Conservation (phyloP, 64 coral and sea anemone species). For the Pachyseris speciosa region DNA sequence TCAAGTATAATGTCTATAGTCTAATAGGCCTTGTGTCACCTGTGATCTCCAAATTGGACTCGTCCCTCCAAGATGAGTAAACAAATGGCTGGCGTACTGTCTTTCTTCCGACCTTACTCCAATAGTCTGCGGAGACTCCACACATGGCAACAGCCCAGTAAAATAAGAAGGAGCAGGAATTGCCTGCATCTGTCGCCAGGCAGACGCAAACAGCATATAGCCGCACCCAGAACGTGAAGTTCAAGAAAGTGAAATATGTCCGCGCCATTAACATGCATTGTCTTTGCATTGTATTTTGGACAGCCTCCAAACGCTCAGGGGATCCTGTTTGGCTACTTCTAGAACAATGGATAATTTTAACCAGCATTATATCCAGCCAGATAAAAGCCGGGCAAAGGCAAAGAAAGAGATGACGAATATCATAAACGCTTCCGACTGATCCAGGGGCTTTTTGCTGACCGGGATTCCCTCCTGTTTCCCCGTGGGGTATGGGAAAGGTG, state of each 20-base stretch:
- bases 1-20: constrained; percentile 42
- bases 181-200: not conserved
- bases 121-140: constrained; percentile 9
- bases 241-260: constrained; percentile 43
- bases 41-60: not conserved
- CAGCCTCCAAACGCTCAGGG: not conserved
- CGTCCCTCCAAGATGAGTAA: constrained; percentile 23
- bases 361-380: constrained; percentile 6
- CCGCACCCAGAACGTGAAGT: constrained; percentile 66
- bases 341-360: not conserved
- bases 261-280: constrained; percentile 17
- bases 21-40: not conserved
- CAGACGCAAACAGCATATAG: not conserved
- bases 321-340: not conserved
- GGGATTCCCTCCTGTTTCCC: no score
- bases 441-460: not conserved
- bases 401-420: constrained; percentile 60
- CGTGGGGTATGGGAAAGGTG: not conserved
- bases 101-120: not conserved
- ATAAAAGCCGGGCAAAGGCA: constrained; percentile 47
- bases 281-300: not conserved
- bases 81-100: constrained; percentile 17
- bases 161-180: not conserved
- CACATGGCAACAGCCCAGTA: constrained; percentile 61
- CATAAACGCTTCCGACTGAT: constrained; percentile 37